Percentiles rank a stretch among this genome's conserved stretches.
phyloP scores from a whole-genome alignment of 1,140 invertebrate genomes.

The Heliconius hermathena region DNA sequence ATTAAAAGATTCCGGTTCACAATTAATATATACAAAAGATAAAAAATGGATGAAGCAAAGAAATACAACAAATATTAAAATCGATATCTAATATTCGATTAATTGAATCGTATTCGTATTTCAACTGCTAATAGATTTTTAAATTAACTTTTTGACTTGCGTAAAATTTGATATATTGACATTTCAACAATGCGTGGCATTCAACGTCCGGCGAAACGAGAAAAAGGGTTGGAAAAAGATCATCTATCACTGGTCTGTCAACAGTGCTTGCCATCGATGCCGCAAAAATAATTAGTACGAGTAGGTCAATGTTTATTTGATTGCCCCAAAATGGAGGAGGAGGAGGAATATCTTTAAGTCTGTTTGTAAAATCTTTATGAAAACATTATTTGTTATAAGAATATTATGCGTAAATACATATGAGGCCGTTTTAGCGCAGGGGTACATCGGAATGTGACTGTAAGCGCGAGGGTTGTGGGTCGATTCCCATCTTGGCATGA shows the following conservation, averaged over 20 bases:
- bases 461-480: too few species aligned
- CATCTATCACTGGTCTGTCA: conserved; percentile 76
- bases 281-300: conserved; percentile 72
- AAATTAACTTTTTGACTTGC: conserved; percentile 33
- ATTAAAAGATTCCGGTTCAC: too few species aligned
- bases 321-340: conserved; percentile 46
- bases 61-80: neutral
- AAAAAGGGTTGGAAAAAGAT: conserved; percentile 70
- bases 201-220: conserved; percentile 43
- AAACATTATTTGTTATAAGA: too few species aligned
- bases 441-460: too few species aligned
- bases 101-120: neutral
- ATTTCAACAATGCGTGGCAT: conserved; percentile 46
- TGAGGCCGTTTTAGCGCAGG: too few species aligned
- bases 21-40: too few species aligned
- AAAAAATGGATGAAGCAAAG: neutral
- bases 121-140: conserved; percentile 8
- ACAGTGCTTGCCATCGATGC: conserved; percentile 65
- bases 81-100: neutral
- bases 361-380: neutral
- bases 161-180: conserved; percentile 55
- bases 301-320: conserved; percentile 77
- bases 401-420: too few species aligned
- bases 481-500: too few species aligned
- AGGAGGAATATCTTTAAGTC: neutral